Percentiles rank a stretch among this genome's conserved stretches.
These are phyloP conservation scores for Sipha maydis DNA, from an alignment of 2,888 invertebrate genomes.

Conservation along the genomic window DNA sequence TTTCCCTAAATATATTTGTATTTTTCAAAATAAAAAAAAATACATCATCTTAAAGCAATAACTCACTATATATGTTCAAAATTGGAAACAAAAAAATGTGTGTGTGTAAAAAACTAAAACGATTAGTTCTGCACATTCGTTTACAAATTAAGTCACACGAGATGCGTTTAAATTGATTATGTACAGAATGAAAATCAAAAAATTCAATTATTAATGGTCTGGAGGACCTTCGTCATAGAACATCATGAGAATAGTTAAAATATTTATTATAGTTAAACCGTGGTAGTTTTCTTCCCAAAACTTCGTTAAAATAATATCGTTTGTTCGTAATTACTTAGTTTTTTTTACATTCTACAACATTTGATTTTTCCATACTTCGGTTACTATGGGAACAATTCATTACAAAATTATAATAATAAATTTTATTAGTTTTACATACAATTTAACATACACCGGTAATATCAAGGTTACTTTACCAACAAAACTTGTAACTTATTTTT, in stretches of 20 bases:
- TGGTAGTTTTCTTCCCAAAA: not conserved
- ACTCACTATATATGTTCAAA: not conserved
- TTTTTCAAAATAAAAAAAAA: too few species aligned
- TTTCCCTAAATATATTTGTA: too few species aligned
- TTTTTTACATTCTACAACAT: not conserved
- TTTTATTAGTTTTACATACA: not conserved
- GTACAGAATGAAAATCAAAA: constrained; percentile 20
- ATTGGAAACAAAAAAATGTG: not conserved
- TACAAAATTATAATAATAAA: not conserved
- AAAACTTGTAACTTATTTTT: not conserved
- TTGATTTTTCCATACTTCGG: not conserved
- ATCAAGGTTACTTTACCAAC: not conserved
- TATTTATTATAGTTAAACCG: not conserved
- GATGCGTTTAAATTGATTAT: constrained; percentile 23
- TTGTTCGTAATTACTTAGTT: not conserved
- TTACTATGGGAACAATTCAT: not conserved
- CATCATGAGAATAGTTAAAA: not conserved
- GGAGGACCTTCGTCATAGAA: constrained; percentile 11
- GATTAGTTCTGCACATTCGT: constrained; percentile 37
- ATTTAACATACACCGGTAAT: not conserved
- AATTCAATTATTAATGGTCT: constrained; percentile 34
- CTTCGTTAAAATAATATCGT: not conserved
- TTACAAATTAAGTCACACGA: constrained; percentile 30
- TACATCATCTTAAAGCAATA: too few species aligned
- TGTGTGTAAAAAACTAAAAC: constrained; percentile 25